A percentile compares a stretch with the other conserved stretches of the same genome.
These are phyloP conservation scores for Enteromius afrohamiltoni DNA, from an alignment of 2,797 vertebrate genomes.

Conservation along the genomic window DNA sequence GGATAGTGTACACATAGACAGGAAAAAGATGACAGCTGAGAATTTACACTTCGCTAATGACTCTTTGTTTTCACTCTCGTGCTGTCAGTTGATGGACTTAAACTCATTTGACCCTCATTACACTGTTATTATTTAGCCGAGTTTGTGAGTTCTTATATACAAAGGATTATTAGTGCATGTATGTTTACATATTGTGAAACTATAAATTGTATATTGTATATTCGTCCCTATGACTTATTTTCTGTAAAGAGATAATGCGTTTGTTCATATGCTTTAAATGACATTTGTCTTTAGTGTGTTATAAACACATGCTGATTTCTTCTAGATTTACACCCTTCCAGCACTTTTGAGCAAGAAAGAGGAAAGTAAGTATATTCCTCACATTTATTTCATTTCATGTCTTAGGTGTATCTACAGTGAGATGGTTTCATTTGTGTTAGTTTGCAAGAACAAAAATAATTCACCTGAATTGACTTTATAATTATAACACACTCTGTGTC, in stretches of 20 bases:
- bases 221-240: neutral
- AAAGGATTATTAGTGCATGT: conserved; percentile 18
- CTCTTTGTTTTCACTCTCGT: conserved; percentile 39
- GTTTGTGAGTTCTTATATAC: conserved; percentile 1
- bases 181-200: conserved; percentile 13
- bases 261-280: conserved; percentile 20
- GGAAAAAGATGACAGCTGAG: conserved; percentile 40
- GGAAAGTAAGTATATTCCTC: conserved; percentile 88
- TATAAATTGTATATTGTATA: conserved; percentile 26
- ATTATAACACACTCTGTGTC: conserved; percentile 47
- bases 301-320: conserved; percentile 42
- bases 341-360: conserved; percentile 98
- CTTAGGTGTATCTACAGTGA: neutral
- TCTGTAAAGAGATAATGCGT: neutral
- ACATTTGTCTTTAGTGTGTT: neutral
- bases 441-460: neutral
- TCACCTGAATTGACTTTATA: neutral
- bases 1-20: conserved; percentile 19
- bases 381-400: conserved; percentile 10
- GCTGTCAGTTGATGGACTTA: conserved; percentile 26
- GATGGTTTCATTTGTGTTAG: neutral
- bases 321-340: conserved; percentile 95
- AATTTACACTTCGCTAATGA: conserved; percentile 39
- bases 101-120: conserved; percentile 20
- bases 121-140: neutral